These are phyloP conservation scores for Leptosomus discolor DNA, from an alignment of 2,113 vertebrate species.

Conservation along the genomic window DNA sequence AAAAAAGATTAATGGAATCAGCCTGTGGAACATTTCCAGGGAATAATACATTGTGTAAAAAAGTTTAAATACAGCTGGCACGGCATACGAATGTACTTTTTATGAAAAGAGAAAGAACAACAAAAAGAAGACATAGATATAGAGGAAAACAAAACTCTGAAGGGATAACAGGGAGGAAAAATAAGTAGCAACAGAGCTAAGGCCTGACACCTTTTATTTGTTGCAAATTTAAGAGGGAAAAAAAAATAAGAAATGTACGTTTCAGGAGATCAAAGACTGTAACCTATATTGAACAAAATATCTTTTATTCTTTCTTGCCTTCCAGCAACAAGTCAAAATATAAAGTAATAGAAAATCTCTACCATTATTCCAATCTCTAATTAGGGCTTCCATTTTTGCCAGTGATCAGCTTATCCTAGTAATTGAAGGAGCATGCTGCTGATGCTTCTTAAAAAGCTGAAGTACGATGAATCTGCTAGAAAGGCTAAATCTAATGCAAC, in stretches of 20 bases:
- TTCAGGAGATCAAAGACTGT: neutral
- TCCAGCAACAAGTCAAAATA: neutral
- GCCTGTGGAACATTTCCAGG: neutral
- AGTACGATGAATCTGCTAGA: neutral
- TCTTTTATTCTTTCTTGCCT: neutral
- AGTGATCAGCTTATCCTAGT: neutral
- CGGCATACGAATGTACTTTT: neutral
- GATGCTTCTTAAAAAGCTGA: neutral
- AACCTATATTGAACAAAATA: neutral
- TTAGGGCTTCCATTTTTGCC: neutral
- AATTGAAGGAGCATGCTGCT: neutral
- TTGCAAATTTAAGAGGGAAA: neutral
- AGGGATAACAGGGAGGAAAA: neutral
- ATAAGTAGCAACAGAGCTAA: neutral
- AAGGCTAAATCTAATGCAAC: neutral
- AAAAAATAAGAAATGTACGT: neutral
- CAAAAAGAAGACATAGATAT: neutral
- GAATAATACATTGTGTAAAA: neutral
- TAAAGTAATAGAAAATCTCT: neutral
- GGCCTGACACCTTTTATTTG: neutral
- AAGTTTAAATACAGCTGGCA: neutral
- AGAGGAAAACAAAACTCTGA: neutral
- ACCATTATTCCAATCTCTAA: neutral
- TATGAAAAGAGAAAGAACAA: neutral
- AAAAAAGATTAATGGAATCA: neutral